These are phyloP conservation scores for Strongylocentrotus purpuratus DNA, from an alignment of 35 echinoderm and acorn worm species.

Conservation along the genomic window DNA sequence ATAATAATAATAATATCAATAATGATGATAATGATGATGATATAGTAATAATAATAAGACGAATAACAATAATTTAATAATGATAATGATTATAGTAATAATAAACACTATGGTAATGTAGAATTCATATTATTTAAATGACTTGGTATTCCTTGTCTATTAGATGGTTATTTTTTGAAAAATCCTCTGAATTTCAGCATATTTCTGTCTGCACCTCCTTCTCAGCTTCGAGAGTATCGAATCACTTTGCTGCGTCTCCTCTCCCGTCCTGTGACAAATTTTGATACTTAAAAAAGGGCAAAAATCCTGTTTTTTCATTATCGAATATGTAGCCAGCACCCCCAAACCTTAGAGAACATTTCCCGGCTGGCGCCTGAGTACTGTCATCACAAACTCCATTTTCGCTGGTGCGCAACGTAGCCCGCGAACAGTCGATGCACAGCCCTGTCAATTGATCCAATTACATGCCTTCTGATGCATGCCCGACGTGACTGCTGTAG, in stretches of 20 bases:
- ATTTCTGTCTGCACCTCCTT: too few species aligned
- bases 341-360: background rate
- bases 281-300: background rate
- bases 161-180: too few species aligned
- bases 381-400: constrained; percentile 31
- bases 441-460: constrained; percentile 39
- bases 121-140: too few species aligned
- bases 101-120: too few species aligned
- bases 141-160: too few species aligned
- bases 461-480: constrained; percentile 46
- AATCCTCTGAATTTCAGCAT: too few species aligned
- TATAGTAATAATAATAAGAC: too few species aligned
- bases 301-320: background rate
- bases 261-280: background rate
- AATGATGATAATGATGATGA: too few species aligned
- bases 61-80: too few species aligned
- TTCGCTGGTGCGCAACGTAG: background rate
- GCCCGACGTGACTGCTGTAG: background rate
- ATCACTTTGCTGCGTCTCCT: background rate
- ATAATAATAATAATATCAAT: too few species aligned
- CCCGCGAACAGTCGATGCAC: constrained; percentile 15
- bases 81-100: too few species aligned
- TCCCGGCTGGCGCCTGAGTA: constrained; percentile 11
- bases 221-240: background rate
- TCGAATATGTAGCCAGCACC: background rate